Conservation (phyloP, 2,888 invertebrate genomes). For the Esperia sulphurella region DNA sequence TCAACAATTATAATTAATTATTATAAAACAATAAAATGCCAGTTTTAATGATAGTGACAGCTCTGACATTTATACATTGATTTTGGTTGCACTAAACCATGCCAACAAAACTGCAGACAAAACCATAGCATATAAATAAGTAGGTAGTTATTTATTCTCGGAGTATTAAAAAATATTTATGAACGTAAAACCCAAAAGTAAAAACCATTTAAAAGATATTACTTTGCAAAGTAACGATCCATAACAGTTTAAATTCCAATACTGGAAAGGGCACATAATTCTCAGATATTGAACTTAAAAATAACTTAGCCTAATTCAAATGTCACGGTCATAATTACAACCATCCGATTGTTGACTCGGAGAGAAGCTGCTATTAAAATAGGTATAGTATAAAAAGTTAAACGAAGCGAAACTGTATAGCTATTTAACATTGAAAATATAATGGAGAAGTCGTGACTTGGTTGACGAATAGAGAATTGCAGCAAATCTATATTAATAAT, state of each 20-base stretch:
- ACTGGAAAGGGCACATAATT: constrained; percentile 46
- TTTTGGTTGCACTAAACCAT: too few relatives aligned
- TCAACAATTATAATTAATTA: too few relatives aligned
- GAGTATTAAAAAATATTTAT: background rate
- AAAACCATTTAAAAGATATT: background rate
- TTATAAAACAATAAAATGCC: too few relatives aligned
- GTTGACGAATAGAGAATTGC: constrained; percentile 13
- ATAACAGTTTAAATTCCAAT: constrained; percentile 10
- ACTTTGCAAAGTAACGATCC: background rate
- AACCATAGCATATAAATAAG: too few relatives aligned
- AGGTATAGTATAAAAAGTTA: constrained; percentile 19
- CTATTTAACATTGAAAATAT: constrained; percentile 39
- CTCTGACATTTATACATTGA: too few relatives aligned
- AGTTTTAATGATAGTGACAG: too few relatives aligned
- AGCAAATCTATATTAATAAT: constrained; percentile 11
- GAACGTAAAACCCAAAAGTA: background rate
- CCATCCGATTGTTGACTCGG: constrained; percentile 33
- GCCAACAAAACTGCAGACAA: too few relatives aligned
- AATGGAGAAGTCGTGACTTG: constrained; percentile 41
- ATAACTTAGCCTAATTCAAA: constrained; percentile 36
- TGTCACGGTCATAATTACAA: constrained; percentile 42
- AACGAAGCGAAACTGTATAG: constrained; percentile 25
- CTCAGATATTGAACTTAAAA: constrained; percentile 39
- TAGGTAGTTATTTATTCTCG: too few relatives aligned
- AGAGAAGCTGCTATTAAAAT: constrained; percentile 35